A percentile compares a stretch with the other conserved stretches of the same genome.
These are phyloP conservation scores for Zaprionus ghesquierei DNA, from an alignment of 1,140 invertebrate genomes.

Conservation along the genomic window DNA sequence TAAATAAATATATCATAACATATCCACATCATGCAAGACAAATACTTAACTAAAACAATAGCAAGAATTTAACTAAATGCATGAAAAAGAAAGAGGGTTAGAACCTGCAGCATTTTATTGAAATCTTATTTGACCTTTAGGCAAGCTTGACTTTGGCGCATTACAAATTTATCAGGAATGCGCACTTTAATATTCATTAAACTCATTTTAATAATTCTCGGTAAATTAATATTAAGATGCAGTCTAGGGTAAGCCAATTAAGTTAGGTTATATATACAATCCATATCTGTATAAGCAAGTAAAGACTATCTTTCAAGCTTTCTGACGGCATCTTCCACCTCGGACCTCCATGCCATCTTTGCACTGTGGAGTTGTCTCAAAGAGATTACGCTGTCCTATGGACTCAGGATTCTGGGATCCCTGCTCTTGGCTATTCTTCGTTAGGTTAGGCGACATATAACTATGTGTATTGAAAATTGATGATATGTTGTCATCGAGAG, in stretches of 20 bases:
- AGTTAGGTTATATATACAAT: neutral
- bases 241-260: neutral
- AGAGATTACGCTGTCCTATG: conserved; percentile 38
- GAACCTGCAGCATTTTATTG: neutral
- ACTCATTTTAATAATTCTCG: neutral
- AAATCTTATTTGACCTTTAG: neutral
- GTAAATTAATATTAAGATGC: neutral
- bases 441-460: conserved; percentile 22
- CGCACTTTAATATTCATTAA: too few relatives aligned
- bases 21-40: too few relatives aligned
- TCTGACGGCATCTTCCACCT: conserved; percentile 49
- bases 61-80: neutral
- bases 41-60: too few relatives aligned
- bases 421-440: neutral
- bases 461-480: conserved; percentile 51
- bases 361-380: conserved; percentile 42
- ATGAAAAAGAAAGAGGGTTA: neutral
- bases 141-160: neutral
- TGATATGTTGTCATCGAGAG: conserved; percentile 19
- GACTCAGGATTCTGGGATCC: conserved; percentile 32
- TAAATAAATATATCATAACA: neutral
- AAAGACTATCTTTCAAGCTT: conserved; percentile 26
- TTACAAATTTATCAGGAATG: too few relatives aligned
- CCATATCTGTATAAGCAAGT: neutral
- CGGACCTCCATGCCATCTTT: conserved; percentile 17